Evolutionary conservation across 1,140 invertebrate species (phyloP).

Genomic region (Eumaeus atala): DNA sequence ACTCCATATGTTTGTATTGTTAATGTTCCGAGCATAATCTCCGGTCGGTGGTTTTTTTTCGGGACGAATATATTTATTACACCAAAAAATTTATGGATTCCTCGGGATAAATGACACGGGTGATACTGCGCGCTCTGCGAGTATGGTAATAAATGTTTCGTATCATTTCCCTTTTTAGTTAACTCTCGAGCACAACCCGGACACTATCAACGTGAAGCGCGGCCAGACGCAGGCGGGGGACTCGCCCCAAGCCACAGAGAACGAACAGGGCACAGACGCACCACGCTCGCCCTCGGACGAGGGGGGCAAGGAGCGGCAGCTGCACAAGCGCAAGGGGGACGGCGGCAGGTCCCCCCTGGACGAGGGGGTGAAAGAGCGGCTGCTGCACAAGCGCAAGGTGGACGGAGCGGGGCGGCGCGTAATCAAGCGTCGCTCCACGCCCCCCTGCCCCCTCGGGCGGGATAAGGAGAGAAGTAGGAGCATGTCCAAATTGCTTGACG

Average conservation of each 20-base stretch:
- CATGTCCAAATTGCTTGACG: constrained; percentile 88
- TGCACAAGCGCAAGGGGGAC: constrained; percentile 82
- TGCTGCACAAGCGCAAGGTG: constrained; percentile 11
- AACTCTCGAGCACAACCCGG: constrained; percentile 92
- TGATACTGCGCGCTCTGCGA: too few species aligned
- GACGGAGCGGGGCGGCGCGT: constrained; percentile 27
- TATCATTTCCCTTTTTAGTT: constrained; percentile 67
- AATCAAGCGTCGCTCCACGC: constrained; percentile 59
- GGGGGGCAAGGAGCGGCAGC: background rate
- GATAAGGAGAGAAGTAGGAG: constrained; percentile 90
- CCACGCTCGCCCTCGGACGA: too few species aligned
- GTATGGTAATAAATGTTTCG: background rate
- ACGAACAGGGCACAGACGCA: background rate
- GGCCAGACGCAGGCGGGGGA: constrained; percentile 18
- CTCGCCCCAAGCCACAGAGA: background rate
- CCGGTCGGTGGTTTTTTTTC: too few species aligned
- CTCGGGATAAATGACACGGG: too few species aligned
- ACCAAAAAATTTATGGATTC: too few species aligned
- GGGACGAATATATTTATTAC: too few species aligned
- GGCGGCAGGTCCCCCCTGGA: constrained; percentile 50
- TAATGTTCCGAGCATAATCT: too few species aligned
- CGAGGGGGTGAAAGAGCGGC: too few species aligned
- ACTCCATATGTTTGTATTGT: too few species aligned
- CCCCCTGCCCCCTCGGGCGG: constrained; percentile 52
- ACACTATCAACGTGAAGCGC: constrained; percentile 52